phyloP scores from a whole-genome alignment of 2,888 invertebrate genomes.

The Leptarthrus brevirostris region DNA sequence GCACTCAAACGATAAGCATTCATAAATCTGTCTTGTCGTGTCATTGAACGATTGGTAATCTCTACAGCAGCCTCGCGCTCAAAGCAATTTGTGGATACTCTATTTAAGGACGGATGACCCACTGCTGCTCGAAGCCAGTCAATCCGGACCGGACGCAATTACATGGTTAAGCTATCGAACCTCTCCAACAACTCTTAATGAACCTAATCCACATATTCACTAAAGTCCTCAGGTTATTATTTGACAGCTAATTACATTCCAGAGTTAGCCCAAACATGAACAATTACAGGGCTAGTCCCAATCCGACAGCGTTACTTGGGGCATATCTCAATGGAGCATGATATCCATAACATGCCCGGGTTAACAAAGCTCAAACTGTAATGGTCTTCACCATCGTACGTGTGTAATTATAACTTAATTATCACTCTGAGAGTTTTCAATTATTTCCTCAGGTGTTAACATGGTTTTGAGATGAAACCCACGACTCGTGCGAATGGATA shows the following conservation, averaged over 20 bases:
- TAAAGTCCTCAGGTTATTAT: background rate
- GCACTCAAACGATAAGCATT: conserved; percentile 26
- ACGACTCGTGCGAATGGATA: conserved; percentile 2
- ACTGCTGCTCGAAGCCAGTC: no score
- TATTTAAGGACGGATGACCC: conserved; percentile 3
- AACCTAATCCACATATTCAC: background rate
- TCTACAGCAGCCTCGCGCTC: background rate
- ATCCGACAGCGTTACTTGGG: background rate
- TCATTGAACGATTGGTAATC: conserved; percentile 37
- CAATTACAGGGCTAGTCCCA: background rate
- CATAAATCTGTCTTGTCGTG: conserved; percentile 24
- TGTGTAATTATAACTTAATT: conserved; percentile 29
- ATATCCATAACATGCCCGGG: background rate
- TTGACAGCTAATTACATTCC: conserved; percentile 20
- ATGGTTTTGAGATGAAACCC: background rate
- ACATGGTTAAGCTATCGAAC: background rate
- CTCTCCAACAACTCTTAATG: background rate
- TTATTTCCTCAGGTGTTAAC: conserved; percentile 15
- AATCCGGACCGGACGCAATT: no score
- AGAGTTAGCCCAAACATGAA: conserved; percentile 6
- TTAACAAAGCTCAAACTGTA: background rate
- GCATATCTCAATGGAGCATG: background rate
- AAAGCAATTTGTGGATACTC: background rate
- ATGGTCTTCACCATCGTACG: background rate
- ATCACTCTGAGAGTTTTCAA: conserved; percentile 7